Evolutionary conservation across 2,888 invertebrate species (phyloP), one percentile per base, ranked within the genome.

Genomic region (Leucophenga maculata): DNA sequence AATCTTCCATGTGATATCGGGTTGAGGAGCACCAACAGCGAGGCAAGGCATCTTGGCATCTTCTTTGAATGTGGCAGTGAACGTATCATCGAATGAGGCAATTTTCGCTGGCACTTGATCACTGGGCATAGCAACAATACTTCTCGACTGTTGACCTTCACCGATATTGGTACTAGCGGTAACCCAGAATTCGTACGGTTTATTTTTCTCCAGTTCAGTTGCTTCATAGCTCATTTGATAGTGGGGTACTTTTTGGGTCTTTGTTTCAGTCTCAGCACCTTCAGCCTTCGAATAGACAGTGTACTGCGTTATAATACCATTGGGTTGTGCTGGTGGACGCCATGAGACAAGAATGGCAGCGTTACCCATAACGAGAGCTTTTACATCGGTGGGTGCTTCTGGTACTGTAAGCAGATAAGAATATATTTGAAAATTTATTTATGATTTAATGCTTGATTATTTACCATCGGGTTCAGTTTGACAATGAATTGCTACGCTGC

Each of bases 391-490:
- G 57, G 98, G 98, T 9, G 96, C 93, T 89, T 97, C 97, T 50
- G 98, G 98, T 72, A 95, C 97, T 97, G 85, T 31, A 86, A 84
- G 72, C 11, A 69, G 1, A 6, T n/a, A 6, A 9, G 67, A 26
- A 32, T 20, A 6, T 6, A 4, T 4, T n/a, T 4, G 3, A 3
- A 32, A 16, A 31, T 26, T 55, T 18, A 13, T 16, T 2, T 55
- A 4, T n/a, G 0, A 14, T 16, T 11, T 0, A 50, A 11, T 0
- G 0, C 8, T 0, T 0, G 8, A 11, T 1, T 6, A 75, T 87
- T 89, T 89, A 97, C 97, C 95, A 89, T 98, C 98, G 90, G 98
- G 97, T 90, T 97, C 96, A 65, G 98, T 98, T 90, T 95, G 95
- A 87, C 97, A 97, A 88, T 96, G 96, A 78, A 97, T 95, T 70